Conservation (phyloP, 2,113 vertebrate species). For the Pygoscelis adeliae region DNA sequence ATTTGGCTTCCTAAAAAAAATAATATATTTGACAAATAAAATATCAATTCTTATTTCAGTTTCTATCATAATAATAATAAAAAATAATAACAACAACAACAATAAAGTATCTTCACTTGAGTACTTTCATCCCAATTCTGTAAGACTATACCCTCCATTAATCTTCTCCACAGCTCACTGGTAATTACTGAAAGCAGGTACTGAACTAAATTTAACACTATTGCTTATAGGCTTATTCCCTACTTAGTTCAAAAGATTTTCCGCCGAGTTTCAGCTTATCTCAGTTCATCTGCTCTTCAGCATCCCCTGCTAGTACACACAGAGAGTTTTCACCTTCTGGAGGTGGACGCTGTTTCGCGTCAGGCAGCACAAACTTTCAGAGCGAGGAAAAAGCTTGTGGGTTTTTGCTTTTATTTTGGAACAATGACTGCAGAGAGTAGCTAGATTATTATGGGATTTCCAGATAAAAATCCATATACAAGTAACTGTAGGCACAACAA, state of each 20-base stretch:
- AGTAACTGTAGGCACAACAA: neutral
- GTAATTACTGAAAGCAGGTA: neutral
- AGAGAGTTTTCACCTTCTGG: neutral
- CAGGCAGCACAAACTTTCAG: neutral
- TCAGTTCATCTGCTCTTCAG: neutral
- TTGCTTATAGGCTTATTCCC: neutral
- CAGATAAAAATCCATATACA: neutral
- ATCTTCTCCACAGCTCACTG: neutral
- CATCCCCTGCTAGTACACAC: neutral
- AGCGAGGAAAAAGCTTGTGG: neutral
- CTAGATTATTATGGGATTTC: neutral
- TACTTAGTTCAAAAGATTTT: neutral
- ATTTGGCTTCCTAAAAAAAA: neutral
- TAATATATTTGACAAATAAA: neutral
- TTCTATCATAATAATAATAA: neutral
- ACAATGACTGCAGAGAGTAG: neutral
- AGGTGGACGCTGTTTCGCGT: accelerated
- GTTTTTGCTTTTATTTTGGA: neutral
- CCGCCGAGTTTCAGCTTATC: neutral
- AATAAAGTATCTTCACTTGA: neutral
- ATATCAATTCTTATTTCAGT: neutral
- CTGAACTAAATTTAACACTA: neutral
- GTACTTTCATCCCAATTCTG: neutral
- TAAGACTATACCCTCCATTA: neutral
- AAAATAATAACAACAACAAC: neutral